Base-by-base conservation (phyloP, 2,888 invertebrate species). In the Allacma fusca region DNA sequence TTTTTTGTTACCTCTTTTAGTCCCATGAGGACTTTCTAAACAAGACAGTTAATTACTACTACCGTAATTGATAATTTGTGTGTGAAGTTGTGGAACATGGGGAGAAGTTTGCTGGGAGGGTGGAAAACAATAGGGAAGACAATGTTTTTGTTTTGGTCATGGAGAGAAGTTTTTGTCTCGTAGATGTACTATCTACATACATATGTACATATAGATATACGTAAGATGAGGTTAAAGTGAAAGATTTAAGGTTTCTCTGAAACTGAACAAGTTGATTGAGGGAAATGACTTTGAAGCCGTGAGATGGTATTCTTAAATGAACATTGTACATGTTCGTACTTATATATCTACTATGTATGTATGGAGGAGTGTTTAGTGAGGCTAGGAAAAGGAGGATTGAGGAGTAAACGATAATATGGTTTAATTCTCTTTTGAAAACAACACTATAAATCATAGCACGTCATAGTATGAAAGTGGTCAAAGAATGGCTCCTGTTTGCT, bases 401-500 rank as follows among this genome's bases (percentile, higher is more conserved):
- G 62, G 57, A 62, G 50, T 50, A 59, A 76, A 76, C 44, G 34
- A 65, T 65, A 65, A 62, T 65, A 65, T 74, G 77, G 77, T 79
- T 81, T 81, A 81, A 81, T 81, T 83, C 79, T 73, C 73, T 75
- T 81, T 78, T 83, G 82, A 81, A 81, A 83, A 81, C 82, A 81
- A 83, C 79, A 80, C 81, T 81, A 81, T 83, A 83, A 83, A 83
- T 83, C 82, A 83, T 81, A 75, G 75, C 78, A 78, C 80, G 82
- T 83, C 82, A 83, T 78, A 79, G 57, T 24, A 67, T 64, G 59
- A 73, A 40, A 73, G 73, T 73, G 73, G 73, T 24, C 43, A 62
- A 59, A 73, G 67, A 75, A 67, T 65, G 44, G 44, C 75, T 67
- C 50, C 67, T 74, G 73, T 73, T 75, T 67, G 65, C 67, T 75